Base-by-base conservation (phyloP, 2,113 vertebrate genomes). In the Tauraco erythrolophus region DNA sequence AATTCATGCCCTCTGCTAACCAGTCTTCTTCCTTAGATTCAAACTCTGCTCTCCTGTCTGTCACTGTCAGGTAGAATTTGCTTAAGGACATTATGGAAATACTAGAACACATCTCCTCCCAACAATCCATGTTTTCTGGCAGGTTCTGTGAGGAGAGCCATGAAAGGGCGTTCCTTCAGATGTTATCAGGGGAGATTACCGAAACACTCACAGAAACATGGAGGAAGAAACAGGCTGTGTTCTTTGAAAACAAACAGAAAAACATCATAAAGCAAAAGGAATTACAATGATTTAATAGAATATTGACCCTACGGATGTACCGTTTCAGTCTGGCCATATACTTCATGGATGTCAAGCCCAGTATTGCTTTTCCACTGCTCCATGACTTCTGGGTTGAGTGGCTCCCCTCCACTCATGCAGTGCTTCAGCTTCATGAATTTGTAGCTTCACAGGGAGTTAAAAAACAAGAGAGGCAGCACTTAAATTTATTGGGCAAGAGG, bases 301-400 rank as follows among this genome's bases (percentile, higher is more conserved):
- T 11, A 9, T 17, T 50, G 19, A 37, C 31, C 19, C 82, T 75
- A 9, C 6, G 39, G 23, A 81, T 71, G 35, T 98, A 99, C 99
- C 72, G 69, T 93, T 97, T 99, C 99, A 14, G 98, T 98, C 93
- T 99, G 99, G n/a, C 98, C 99, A 2, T 99, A 99, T 14, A 95
- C 5, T 41, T 99, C 98, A 6, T 84, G 35, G 87, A 99, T 97
- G 61, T 95, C 78, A 57, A 98, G 27, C 35, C 98, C 98, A 1
- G 98, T 99, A 61, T 83, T 76, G 37, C 72, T 94, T 88, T 82
- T 98, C 99, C 98, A 99, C 45, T 98, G 95, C n/a, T 94, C 95
- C 86, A 97, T 97, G 7, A 99, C 98, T 57, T 99, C 97, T 0
- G 98, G 98, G 86, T 98, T 98, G 57, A 99, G 88, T 7, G 97